Base-by-base conservation (phyloP, 2,888 invertebrate species). In the Acrobasis suavella region DNA sequence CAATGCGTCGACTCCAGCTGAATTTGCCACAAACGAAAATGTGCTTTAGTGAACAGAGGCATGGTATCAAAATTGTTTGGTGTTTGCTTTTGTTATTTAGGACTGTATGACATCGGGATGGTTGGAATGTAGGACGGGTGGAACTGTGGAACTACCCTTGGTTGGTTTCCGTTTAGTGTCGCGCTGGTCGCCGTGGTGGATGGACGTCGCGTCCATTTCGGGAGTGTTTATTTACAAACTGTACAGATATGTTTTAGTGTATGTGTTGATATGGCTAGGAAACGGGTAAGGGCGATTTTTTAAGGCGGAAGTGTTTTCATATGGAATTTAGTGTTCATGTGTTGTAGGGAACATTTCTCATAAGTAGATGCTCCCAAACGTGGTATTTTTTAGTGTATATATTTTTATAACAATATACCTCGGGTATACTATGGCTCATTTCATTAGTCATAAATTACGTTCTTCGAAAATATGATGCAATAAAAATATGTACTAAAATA, bases 261-360 rank as follows among this genome's bases (percentile, higher is more conserved):
- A 69, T 72, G 68, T 76, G 78, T 73, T 67, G 70, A 75, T 78
- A 89, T 90, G 90, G 90, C 89, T 85, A 89, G 83, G 79, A 89
- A 89, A 85, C 77, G 90, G 89, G 89, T 90, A 88, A 87, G 88
- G 80, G 75, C 67, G 54, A 42, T 60, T 2, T 60, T 32, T 52
- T 42, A 15, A 14, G 55, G 17, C 38, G 37, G 17, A 32, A 22
- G 50, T 60, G 32, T 32, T 51, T 52, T 56, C 14, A 42, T 61
- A 46, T 22, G 16, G 32, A 32, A 32, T 49, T 49, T 50, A 12
- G 46, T n/a, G 22, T 58, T 56, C 16, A 16, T 17, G 16, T 42
- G n/a, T n/a, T n/a, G 6, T 46, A 46, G 46, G 46, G 42, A 42
- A 12, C 2, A 46, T 46, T 46, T 42, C 10, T 42, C 0, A 46